These are phyloP conservation scores for Myrmophylax atrothorax DNA, from an alignment of 2,113 vertebrate genomes.

Conservation along the genomic window DNA sequence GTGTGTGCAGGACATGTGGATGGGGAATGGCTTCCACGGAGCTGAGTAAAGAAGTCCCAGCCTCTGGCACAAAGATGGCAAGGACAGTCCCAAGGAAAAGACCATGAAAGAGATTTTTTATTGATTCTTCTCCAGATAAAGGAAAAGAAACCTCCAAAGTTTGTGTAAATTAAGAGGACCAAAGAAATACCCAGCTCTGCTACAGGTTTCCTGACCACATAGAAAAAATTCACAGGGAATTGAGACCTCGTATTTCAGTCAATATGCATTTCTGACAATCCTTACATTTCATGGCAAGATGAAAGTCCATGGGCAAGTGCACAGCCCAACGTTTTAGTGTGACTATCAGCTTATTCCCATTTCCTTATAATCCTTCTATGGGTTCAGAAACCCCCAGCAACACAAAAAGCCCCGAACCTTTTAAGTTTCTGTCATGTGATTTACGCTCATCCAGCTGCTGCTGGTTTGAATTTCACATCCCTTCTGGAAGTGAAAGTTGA, in stretches of 20 bases:
- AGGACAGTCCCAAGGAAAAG: neutral
- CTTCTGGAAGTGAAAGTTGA: slow-evolving; percentile 38
- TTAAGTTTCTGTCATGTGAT: slow-evolving; percentile 8
- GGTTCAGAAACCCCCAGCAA: neutral
- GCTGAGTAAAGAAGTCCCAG: neutral
- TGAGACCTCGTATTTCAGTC: neutral
- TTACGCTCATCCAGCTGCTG: neutral
- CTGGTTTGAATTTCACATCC: slow-evolving; percentile 22
- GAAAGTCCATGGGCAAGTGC: neutral
- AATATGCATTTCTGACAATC: neutral
- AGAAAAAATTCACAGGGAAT: neutral
- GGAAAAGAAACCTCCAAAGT: neutral
- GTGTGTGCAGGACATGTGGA: neutral
- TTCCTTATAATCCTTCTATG: neutral
- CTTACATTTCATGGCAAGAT: neutral
- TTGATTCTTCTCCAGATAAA: neutral
- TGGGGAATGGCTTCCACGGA: neutral
- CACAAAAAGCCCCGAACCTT: neutral
- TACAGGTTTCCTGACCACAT: neutral
- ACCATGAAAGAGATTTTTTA: neutral
- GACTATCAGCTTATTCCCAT: neutral
- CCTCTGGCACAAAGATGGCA: neutral
- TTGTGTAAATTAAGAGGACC: neutral
- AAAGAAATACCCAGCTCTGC: neutral
- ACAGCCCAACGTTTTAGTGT: neutral